Base-by-base conservation (phyloP, 2,888 invertebrate species). In the Zelleria hepariella region DNA sequence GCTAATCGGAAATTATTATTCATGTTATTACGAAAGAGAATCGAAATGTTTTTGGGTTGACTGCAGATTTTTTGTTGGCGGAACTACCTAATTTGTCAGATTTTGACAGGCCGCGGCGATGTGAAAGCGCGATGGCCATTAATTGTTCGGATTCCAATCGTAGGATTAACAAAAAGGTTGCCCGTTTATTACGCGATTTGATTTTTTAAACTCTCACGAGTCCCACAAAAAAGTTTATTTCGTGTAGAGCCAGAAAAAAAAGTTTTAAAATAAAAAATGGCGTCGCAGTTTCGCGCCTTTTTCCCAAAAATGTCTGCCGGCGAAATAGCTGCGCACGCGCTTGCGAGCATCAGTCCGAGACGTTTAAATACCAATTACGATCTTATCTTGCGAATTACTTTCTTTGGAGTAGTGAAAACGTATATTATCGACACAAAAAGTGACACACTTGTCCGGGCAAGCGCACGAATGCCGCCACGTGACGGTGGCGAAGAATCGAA, bases 321-420 rank as follows among this genome's bases (percentile, higher is more conserved):
- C n/a, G n/a, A n/a, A n/a, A n/a, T n/a, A n/a, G 53, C 53, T 15
- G 6, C 10, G 20, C 47, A 57, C 57, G 57, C 57, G 48, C n/a
- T n/a, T n/a, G n/a, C 24, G 15, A n/a, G 10, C 57, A 24, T 7
- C 57, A 47, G 57, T 23, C 18, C 57, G 57, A 25, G 32, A 56
- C 55, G 48, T 48, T 47, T 25, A 48, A 57, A 57, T 57, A 57
- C 57, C 57, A 57, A 57, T 57, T 57, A 57, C 47, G 57, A 57
- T 57, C 48, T 57, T 58, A 58, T 58, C 58, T 51, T 26, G 51
- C 23, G 27, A 58, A 58, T 58, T 58, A 61, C 62, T 62, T 63
- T 63, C 62, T 56, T 61, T 58, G 47, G 58, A 49, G 24, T 53
- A 59, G 62, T 62, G 62, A 62, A 62, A 61, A 61, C 62, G 48